Base-by-base conservation (phyloP, 2,888 invertebrate genomes). In the Ophraella communa region DNA sequence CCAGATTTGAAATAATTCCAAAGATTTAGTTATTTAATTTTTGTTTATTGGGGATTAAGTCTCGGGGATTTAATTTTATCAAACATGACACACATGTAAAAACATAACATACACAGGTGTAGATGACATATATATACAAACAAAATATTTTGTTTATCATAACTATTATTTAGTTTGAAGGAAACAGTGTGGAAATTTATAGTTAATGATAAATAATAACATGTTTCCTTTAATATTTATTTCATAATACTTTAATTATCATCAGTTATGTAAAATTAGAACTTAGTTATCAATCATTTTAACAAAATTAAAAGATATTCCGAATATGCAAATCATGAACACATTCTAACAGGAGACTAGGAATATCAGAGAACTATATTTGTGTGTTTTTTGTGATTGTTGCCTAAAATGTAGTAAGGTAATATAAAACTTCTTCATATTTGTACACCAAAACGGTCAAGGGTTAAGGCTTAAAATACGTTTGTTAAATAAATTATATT, bases 241-340 rank as follows among this genome's bases (percentile, higher is more conserved):
- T 35, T 14, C 4, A 17, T 42, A 42, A 17, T n/a, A n/a, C n/a
- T n/a, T n/a, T n/a, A n/a, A n/a, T n/a, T n/a, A n/a, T n/a, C 42
- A 17, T 8, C n/a, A 42, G n/a, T 24, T 49, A 24, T 23, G 24
- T 49, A 4, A 21, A 20, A 42, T n/a, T 45, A 20, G 20, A 45
- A 42, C 17, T 52, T 30, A 54, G 17, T 21, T 39, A n/a, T 53
- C 54, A 54, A 42, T 54, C 55, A 55, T 55, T 56, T 56, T 30
- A 45, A 57, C 35, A 17, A 52, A 60, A 44, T 60, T 21, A 30
- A 51, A 60, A 58, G 61, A 62, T 62, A 65, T 68, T 66, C 68
- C 14, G 64, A 67, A 69, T 75, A 75, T 75, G 77, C 76, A 77
- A 77, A 77, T 77, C 73, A 74, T 73, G 75, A 77, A 73, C 73